A percentile compares a stretch with the other conserved stretches of the same genome.
phyloP scores from a whole-genome alignment of 1,140 invertebrate species.

The Lerema accius region DNA sequence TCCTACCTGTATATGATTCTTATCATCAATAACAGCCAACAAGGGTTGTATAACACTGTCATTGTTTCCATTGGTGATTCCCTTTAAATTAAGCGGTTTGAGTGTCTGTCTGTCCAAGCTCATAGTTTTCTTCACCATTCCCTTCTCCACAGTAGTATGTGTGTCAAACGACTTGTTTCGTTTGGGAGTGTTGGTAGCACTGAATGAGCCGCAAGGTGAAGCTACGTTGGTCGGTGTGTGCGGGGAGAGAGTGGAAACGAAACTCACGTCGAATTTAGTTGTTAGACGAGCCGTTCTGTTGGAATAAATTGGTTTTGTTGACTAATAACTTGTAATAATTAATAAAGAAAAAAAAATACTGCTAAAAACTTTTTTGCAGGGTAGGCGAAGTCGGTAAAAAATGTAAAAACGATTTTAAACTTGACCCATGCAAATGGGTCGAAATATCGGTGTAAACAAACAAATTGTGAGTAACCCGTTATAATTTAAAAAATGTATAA shows the following conservation, averaged over 20 bases:
- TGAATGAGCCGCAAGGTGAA: conserved; percentile 40
- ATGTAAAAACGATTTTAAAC: too few species aligned
- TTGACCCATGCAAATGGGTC: too few species aligned
- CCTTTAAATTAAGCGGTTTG: conserved; percentile 70
- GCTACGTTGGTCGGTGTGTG: conserved; percentile 41
- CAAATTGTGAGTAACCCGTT: too few species aligned
- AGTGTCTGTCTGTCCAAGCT: conserved; percentile 65
- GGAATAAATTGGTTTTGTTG: too few species aligned
- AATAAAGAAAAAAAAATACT: too few species aligned
- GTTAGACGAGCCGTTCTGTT: conserved; percentile 67
- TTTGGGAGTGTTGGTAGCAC: conserved; percentile 47
- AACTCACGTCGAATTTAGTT: conserved; percentile 72
- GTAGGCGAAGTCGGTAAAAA: too few species aligned
- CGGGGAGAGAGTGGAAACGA: conserved; percentile 49
- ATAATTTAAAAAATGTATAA: too few species aligned
- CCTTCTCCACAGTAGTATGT: conserved; percentile 44
- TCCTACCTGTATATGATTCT: conserved; percentile 71
- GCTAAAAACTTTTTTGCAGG: too few species aligned
- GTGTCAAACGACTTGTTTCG: conserved; percentile 62
- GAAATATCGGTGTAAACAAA: too few species aligned
- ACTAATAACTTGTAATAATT: too few species aligned
- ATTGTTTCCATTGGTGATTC: conserved; percentile 63
- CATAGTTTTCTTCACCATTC: conserved; percentile 53
- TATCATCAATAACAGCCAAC: conserved; percentile 70
- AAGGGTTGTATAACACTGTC: conserved; percentile 52